These are phyloP conservation scores for Drosophila punjabiensis DNA, from an alignment of 1,140 invertebrate species.

Conservation along the genomic window DNA sequence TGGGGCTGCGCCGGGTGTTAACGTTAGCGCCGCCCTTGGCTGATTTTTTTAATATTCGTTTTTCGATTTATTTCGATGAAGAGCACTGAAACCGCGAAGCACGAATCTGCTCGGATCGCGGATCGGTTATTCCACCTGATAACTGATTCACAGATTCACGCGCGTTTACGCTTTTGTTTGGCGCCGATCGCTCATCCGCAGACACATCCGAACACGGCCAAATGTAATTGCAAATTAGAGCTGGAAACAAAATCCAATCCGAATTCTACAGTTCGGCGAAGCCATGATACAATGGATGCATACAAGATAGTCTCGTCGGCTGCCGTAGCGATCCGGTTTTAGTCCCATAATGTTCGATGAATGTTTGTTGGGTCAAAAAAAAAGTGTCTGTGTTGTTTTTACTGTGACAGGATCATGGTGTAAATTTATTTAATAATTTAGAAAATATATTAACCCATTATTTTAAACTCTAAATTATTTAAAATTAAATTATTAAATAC, in stretches of 20 bases:
- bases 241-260: conserved; percentile 15
- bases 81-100: conserved; percentile 11
- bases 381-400: background rate
- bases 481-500: background rate
- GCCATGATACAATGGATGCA: background rate
- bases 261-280: conserved; percentile 2
- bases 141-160: conserved; percentile 37
- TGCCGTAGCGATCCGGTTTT: background rate
- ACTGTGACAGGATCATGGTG: background rate
- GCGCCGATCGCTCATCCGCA: conserved; percentile 29
- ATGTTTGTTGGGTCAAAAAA: background rate
- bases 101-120: conserved; percentile 16
- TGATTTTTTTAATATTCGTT: conserved; percentile 27
- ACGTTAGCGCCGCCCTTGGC: conserved; percentile 28
- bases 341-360: background rate
- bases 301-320: background rate
- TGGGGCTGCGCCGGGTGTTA: background rate
- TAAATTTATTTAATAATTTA: background rate
- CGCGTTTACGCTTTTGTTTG: conserved; percentile 3
- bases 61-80: conserved; percentile 14
- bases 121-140: conserved; percentile 34
- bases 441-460: background rate
- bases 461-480: background rate
- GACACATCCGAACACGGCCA: conserved; percentile 44
- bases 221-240: conserved; percentile 31